Conservation (phyloP, 2,113 vertebrate genomes). For the Peromyscus maniculatus region DNA sequence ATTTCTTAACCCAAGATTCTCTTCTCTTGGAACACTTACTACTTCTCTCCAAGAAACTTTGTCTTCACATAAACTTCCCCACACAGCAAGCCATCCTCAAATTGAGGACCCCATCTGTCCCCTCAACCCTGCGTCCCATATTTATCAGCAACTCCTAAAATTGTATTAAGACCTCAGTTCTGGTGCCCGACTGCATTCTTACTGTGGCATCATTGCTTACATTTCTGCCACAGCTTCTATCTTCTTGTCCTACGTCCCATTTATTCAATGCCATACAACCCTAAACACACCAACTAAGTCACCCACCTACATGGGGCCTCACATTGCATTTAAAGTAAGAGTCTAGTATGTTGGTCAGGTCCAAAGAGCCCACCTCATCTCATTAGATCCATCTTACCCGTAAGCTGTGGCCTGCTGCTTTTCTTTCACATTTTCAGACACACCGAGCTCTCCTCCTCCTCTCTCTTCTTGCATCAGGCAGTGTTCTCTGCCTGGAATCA, state of each 20-base stretch:
- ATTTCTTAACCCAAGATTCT: neutral
- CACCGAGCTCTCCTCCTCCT: neutral
- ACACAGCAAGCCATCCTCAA: neutral
- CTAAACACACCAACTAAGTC: neutral
- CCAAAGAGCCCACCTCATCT: neutral
- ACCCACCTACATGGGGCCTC: neutral
- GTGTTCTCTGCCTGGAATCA: neutral
- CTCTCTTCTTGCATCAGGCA: neutral
- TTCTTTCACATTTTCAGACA: neutral
- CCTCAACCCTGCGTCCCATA: neutral
- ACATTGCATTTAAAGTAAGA: neutral
- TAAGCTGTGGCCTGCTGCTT: neutral
- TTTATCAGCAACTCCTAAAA: neutral
- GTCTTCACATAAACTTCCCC: neutral
- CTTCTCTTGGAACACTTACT: neutral
- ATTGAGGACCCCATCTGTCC: neutral
- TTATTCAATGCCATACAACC: neutral
- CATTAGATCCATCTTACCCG: neutral
- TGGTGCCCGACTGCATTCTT: neutral
- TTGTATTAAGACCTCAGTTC: neutral
- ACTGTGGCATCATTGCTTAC: neutral
- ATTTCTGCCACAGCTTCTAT: neutral
- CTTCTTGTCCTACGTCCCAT: neutral
- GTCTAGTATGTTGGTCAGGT: neutral
- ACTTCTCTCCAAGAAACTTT: neutral